Evolutionary conservation across 2,888 invertebrate species (phyloP), one percentile per base, ranked within the genome.

Genomic region (Craniophora ligustri): DNA sequence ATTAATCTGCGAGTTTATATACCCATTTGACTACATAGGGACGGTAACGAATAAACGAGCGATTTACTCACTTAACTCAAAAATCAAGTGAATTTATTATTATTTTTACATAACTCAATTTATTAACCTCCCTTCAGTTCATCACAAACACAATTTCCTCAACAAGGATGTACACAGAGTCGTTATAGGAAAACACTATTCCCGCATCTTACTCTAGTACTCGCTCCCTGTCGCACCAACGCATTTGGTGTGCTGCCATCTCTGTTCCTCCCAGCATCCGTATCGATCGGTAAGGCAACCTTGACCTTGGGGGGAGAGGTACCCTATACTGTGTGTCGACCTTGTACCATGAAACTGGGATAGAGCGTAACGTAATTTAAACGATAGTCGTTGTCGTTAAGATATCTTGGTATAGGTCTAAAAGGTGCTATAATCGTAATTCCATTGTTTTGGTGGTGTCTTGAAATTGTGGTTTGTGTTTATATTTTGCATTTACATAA

Each of bases 201-300:
- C 39, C 41, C 46, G 38, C 47, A 51, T 45, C 46, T 54, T 45
- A 51, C 57, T 41, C 31, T 19, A 45, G 10, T 47, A 21, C n/a
- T 1, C 39, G 28, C 2, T 72, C 74, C 58, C 61, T 46, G 26
- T 86, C 77, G 30, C 67, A 47, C 68, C 57, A 42, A 11, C 23
- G 21, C 49, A 13, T 3, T 32, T 13, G 7, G 13, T 34, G 16
- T 60, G 67, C 58, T 47, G 14, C 57, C 41, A 14, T 88, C 87
- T 79, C 78, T 58, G 36, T 86, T 78, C 41, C 5, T 16, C 68
- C 58, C 92, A 92, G 92, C 92, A 87, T 92, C 92, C 86, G 78
- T 89, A 92, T 92, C 89, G 92, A 92, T 90, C 87, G 59, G 62
- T 26, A 18, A 38, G n/a, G 16, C 50, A 78, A 72, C 91, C 92